Conservation (phyloP, 1,140 invertebrate genomes). For the Pemphigus obesinymphae region DNA sequence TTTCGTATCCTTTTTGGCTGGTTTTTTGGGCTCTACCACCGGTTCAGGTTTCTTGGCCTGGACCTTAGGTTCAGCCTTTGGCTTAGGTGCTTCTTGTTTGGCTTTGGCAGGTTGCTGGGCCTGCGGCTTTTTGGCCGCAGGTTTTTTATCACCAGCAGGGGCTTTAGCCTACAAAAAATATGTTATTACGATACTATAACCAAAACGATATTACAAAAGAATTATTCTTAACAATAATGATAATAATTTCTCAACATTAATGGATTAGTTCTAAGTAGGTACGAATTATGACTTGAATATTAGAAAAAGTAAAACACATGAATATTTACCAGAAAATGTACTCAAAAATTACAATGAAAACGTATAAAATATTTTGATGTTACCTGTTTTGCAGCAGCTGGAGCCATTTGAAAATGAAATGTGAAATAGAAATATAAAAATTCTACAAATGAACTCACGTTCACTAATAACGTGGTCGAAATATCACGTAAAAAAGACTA, state of each 20-base stretch:
- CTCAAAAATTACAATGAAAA: too few species aligned
- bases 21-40: constrained; percentile 1
- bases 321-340: too few species aligned
- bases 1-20: constrained; percentile 20
- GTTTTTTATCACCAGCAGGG: constrained; percentile 35
- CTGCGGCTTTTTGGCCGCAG: constrained; percentile 31
- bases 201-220: too few species aligned
- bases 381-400: constrained; percentile 30
- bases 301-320: too few species aligned
- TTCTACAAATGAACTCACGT: background rate
- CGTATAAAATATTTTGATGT: too few species aligned
- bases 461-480: constrained; percentile 36
- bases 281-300: too few species aligned
- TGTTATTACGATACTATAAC: too few species aligned
- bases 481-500: constrained; percentile 1
- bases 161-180: constrained; percentile 25
- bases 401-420: constrained; percentile 23
- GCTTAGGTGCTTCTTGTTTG: constrained; percentile 22
- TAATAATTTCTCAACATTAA: too few species aligned
- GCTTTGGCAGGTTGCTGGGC: constrained; percentile 33
- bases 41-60: constrained; percentile 27
- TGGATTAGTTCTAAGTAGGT: too few species aligned
- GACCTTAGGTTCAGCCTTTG: constrained; percentile 17
- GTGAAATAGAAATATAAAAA: background rate
- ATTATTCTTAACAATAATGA: too few species aligned